Evolutionary conservation across 1,140 invertebrate species (phyloP).

Genomic region (Zaprionus africanus): DNA sequence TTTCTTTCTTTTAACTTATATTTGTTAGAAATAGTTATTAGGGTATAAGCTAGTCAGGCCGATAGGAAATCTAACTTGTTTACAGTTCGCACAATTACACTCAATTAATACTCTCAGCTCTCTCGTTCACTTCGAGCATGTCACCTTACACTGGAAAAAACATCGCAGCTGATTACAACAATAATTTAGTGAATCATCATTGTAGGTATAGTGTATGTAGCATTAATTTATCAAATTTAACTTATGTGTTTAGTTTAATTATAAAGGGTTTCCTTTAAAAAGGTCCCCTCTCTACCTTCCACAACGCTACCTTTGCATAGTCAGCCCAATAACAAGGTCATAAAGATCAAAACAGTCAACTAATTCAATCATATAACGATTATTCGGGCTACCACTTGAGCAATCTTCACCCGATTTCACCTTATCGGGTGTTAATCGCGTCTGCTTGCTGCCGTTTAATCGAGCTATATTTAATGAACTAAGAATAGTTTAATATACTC

Average conservation of each 20-base stretch:
- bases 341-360: neutral
- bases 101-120: neutral
- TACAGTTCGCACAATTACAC: neutral
- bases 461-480: too few relatives aligned
- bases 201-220: too few relatives aligned
- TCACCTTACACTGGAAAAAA: neutral
- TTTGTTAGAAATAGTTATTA: neutral
- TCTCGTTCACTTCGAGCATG: neutral
- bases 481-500: neutral
- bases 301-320: neutral
- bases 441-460: too few relatives aligned
- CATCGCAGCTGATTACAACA: neutral
- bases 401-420: neutral
- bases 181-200: too few relatives aligned
- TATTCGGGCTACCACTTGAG: neutral
- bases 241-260: neutral
- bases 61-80: neutral
- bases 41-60: neutral
- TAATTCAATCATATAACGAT: constrained; percentile 2
- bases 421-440: neutral
- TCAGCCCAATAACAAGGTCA: neutral
- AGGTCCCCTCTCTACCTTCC: neutral
- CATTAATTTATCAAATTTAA: neutral
- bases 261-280: neutral
- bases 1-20: neutral